Conservation (phyloP, 2,888 invertebrate genomes). For the Kryphioiulus occultus region DNA sequence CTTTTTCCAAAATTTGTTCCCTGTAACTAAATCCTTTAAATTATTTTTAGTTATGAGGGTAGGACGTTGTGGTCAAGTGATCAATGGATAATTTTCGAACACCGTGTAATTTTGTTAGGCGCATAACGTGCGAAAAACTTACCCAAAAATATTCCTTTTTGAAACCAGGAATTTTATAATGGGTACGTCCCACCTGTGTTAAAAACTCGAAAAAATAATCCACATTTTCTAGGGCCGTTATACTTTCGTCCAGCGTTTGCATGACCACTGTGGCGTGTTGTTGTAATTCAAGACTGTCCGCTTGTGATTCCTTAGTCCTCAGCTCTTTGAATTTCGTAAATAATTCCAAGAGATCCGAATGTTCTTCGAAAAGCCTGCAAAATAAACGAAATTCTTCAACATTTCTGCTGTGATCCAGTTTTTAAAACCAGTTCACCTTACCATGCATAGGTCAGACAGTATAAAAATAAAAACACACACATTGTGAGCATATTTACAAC, state of each 20-base stretch:
- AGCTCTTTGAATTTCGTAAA: conserved; percentile 83
- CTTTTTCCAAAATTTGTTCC: no score
- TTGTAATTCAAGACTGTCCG: conserved; percentile 80
- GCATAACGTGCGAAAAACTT: conserved; percentile 55
- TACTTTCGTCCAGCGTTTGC: conserved; percentile 87
- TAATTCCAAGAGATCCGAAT: conserved; percentile 77
- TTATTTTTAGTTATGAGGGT: no score
- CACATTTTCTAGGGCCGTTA: conserved; percentile 83
- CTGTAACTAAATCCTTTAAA: no score
- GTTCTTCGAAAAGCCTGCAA: conserved; percentile 84
- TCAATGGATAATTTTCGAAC: no score
- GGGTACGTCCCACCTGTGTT: conserved; percentile 82
- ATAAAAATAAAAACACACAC: no score
- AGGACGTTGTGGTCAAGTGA: no score
- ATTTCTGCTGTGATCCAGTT: no score
- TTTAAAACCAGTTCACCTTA: no score
- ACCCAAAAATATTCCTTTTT: conserved; percentile 90
- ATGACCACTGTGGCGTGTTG: conserved; percentile 89
- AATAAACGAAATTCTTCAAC: background rate
- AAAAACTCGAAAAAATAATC: conserved; percentile 84
- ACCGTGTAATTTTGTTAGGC: no score
- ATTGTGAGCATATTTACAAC: no score
- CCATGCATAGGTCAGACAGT: no score
- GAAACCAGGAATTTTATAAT: conserved; percentile 83
- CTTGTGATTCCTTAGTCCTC: conserved; percentile 80